Conservation (phyloP, 2,113 vertebrate species). For the Planiliza haematocheilus region DNA sequence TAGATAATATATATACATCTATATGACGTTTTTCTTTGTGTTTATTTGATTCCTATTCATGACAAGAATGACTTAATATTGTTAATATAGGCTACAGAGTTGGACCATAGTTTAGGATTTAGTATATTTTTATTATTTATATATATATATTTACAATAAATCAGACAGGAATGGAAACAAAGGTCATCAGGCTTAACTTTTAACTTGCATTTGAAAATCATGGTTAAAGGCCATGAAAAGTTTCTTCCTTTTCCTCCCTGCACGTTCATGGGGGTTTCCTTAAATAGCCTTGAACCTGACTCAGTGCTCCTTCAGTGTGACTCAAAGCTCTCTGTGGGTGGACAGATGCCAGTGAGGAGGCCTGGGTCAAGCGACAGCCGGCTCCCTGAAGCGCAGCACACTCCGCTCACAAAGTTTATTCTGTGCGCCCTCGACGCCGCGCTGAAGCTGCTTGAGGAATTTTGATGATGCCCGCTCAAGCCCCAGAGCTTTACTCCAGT, state of each 20-base stretch:
- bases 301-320: constrained; percentile 49
- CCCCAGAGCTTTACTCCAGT: not conserved
- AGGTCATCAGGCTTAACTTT: no score
- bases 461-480: constrained; percentile 3
- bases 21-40: no score
- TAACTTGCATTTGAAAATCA: no score
- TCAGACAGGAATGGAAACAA: no score
- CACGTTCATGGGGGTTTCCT: constrained; percentile 10
- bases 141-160: no score
- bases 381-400: constrained; percentile 35
- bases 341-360: constrained; percentile 17
- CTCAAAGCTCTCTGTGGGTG: constrained; percentile 36
- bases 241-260: not conserved
- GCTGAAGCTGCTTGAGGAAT: constrained; percentile 24
- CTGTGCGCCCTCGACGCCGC: constrained; percentile 22
- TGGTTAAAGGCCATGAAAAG: no score
- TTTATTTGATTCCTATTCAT: no score
- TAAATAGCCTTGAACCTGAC: constrained; percentile 48
- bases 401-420: constrained; percentile 37
- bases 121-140: no score
- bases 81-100: no score
- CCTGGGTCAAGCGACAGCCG: constrained; percentile 36
- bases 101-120: no score
- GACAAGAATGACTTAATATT: no score
- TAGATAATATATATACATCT: no score